Evolutionary conservation across 1,140 invertebrate genomes (phyloP), one percentile per base, ranked within the genome.

Genomic region (Drosophila watanabei): DNA sequence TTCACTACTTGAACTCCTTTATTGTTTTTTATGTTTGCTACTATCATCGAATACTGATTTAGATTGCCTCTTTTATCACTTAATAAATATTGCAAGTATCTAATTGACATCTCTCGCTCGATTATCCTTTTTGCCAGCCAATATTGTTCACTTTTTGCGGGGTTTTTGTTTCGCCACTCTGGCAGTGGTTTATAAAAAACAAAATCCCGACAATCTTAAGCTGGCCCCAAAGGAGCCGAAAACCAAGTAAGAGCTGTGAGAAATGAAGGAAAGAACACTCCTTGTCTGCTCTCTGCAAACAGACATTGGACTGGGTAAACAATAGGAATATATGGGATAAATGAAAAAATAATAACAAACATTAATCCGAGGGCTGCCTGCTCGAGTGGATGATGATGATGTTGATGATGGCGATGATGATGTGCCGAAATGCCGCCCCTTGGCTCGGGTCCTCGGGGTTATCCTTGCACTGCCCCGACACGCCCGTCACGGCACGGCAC

Each of bases 271-370:
- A 35, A 72, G 35, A 76, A 45, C 75, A 77, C 72, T 77, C 52
- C 75, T 59, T 77, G 64, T 60, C 75, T 79, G 48, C 57, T 64
- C 28, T 79, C 45, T 37, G 59, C 58, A 79, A 79, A 79, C 75
- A 66, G 80, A 64, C 56, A 45, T 39, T 49, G 70, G 49, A 45
- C 60, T 56, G 76, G 58, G 54, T 70, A 88, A 88, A 88, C 66
- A 86, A 78, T 49, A 69, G 51, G 80, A 69, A 71, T 70, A 79
- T 64, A 79, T 81, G 45, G 62, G 73, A 69, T 89, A 82, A 90
- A 85, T 85, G 79, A 85, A 89, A 88, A 90, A 89, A 90, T 89
- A 89, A 90, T 90, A 90, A 79, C 66, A 82, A 85, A 79, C 66
- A 79, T 82, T 89, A 85, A 89, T 90, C 75, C 80, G 73, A 84